Base-by-base conservation (phyloP, 2,888 invertebrate species). In the Harpagoxenus sublaevis region DNA sequence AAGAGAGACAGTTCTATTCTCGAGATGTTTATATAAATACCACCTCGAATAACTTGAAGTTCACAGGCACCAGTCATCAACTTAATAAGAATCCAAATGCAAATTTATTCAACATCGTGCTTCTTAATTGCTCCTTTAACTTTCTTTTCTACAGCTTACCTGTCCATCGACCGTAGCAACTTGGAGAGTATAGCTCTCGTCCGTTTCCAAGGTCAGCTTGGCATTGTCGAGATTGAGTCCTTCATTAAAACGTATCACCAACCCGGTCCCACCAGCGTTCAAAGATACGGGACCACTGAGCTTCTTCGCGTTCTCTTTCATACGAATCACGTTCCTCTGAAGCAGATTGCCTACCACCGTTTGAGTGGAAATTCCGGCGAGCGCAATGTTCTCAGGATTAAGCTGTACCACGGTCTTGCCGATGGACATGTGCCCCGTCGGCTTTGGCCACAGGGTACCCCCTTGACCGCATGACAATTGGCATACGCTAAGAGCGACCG, bases 381-480 rank as follows among this genome's bases (percentile, higher is more conserved):
- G 90, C 1, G 95, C 95, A 23, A 97, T 96, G 63, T 95, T 96
- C 82, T 96, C 95, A 0, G 95, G 92, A 91, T 96, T 95, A 28
- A 96, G 82, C 62, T 95, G 92, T 90, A 96, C 96, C 51, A 97
- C 93, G 88, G 95, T 95, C 81, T 96, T 96, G 0, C 96, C 96
- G 0, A 97, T 92, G 3, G 96, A 95, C 4, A 96, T 91, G 28
- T 95, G 95, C 0, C 97, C 97, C 0, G 97, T 97, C 0, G 97
- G 97, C 90, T 95, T 96, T 0, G 97, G 97, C 97, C 97, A 97
- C 1, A 97, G 91, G 0, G 96, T 95, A 93, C 96, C 97, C 74
- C 95, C 95, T 48, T 96, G 95, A 45, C 96, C 96, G 91, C 97
- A 97, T 92, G 96, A 96, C 94, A 97, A 95, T 92, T 97, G 96